phyloP scores from a whole-genome alignment of 2,797 vertebrate genomes.

The Hirundo rustica region DNA sequence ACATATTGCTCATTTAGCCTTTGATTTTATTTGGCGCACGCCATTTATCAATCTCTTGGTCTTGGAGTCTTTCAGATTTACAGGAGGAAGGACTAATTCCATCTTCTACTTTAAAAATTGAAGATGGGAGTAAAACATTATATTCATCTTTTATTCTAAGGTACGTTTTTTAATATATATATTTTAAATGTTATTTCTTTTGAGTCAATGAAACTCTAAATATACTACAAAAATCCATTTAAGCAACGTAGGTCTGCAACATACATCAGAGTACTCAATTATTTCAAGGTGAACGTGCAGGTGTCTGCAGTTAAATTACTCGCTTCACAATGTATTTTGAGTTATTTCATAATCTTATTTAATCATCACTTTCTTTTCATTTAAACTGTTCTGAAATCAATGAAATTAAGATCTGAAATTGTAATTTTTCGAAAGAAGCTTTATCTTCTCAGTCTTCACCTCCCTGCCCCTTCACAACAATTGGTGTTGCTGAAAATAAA shows the following conservation, averaged over 20 bases:
- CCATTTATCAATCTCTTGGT: neutral
- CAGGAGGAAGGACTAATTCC: neutral
- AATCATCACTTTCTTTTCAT: neutral
- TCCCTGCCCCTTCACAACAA: neutral
- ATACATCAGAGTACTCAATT: neutral
- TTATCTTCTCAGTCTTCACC: neutral
- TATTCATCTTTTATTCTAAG: neutral
- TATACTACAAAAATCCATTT: neutral
- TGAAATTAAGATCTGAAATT: neutral
- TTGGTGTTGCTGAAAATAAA: neutral
- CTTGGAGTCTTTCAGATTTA: neutral
- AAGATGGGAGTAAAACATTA: neutral
- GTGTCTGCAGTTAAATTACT: neutral
- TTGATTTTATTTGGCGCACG: neutral
- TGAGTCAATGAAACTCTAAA: neutral
- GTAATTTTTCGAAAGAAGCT: neutral
- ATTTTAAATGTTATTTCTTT: neutral
- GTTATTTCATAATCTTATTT: neutral
- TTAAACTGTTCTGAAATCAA: neutral
- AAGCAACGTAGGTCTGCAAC: neutral
- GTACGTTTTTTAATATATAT: neutral
- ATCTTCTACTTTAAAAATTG: neutral
- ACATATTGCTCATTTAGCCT: neutral
- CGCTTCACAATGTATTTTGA: neutral
- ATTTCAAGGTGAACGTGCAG: neutral